Evolutionary conservation across 2,797 vertebrate genomes (phyloP), one percentile per base, ranked within the genome.

Genomic region (Aldrovandia affinis): DNA sequence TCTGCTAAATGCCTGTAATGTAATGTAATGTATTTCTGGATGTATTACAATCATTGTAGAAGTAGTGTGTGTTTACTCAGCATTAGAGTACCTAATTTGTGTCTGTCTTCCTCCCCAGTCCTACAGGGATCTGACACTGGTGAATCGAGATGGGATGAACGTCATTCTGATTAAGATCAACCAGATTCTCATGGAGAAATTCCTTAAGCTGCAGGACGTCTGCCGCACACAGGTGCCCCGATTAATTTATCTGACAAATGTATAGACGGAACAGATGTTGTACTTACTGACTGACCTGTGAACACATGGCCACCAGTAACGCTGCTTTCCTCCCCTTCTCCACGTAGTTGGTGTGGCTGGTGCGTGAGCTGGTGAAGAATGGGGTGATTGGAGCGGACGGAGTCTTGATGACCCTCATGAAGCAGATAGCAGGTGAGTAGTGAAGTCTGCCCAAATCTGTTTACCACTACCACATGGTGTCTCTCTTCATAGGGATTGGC

Each of bases 171-270:
- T 96, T 86, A 99, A 99, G 91, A 97, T 99, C 89, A 99, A 99
- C 92, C 98, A 99, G 92, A 94, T 99, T 75, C 95, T 99, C 3
- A 99, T 99, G 98, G 98, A 99, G 88, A 99, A 98, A 88, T 99
- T 98, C 93, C 90, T 98, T 87, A 99, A 98, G 86, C 93, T 99
- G 78, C 98, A 98, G 89, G 98, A 99, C 0, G 91, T 95, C 3
- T 97, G 96, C 54, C 92, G 96, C 18, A 96, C 93, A 1, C 96
- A 97, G 96, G 96, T 96, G 81, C 15, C 59, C 57, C 57, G n/a
- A n/a, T n/a, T n/a, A n/a, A n/a, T n/a, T n/a, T n/a, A n/a, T n/a
- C n/a, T n/a, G n/a, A n/a, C n/a, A n/a, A n/a, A n/a, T n/a, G n/a
- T n/a, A n/a, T n/a, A n/a, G n/a, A 50, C 70, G 33, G 14, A n/a